Base-by-base conservation (phyloP, 2,888 invertebrate species). In the Empis stercorea region DNA sequence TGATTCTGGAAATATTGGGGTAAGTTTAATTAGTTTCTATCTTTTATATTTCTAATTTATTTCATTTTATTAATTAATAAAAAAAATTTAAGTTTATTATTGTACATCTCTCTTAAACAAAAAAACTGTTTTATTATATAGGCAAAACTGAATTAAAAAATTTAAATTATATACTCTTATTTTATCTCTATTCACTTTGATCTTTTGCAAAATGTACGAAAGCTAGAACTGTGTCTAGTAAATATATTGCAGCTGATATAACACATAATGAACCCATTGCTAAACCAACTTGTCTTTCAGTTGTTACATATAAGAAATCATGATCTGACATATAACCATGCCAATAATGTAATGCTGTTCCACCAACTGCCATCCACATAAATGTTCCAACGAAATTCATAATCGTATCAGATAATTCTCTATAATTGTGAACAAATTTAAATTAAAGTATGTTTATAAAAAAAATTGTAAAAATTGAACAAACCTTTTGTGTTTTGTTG, bases 301-400 rank as follows among this genome's bases (percentile, higher is more conserved):
- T 78, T 45, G 81, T 79, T 2, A 83, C 80, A 56, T 80, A 76
- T 50, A 79, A 72, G 64, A 77, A 84, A 62, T 84, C 84, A 60
- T 88, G 81, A 61, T 87, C 87, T 15, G 80, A 76, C 66, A 84
- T 80, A 70, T 87, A 91, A 1, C 89, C 88, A 49, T 83, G 81
- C 88, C 89, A 91, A 70, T 89, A 91, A 70, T 89, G 88, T 16
- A 89, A 73, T 1, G 88, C 88, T 20, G 86, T 86, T 0, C 85
- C 88, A 2, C 88, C 89, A 40, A 87, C 84, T 0, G 87, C 84
- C 14, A 89, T 72, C 80, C 87, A 91, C 74, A 89, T 72, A 68
- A 89, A 80, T 53, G 84, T 80, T 1, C 88, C 88, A 44, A 87
- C 78, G 56, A 88, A 81, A 69, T 89, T 89, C 89, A 89, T 89